These are phyloP conservation scores for Agapetus fuscipes DNA, from an alignment of 2,888 invertebrate species.

Conservation along the genomic window DNA sequence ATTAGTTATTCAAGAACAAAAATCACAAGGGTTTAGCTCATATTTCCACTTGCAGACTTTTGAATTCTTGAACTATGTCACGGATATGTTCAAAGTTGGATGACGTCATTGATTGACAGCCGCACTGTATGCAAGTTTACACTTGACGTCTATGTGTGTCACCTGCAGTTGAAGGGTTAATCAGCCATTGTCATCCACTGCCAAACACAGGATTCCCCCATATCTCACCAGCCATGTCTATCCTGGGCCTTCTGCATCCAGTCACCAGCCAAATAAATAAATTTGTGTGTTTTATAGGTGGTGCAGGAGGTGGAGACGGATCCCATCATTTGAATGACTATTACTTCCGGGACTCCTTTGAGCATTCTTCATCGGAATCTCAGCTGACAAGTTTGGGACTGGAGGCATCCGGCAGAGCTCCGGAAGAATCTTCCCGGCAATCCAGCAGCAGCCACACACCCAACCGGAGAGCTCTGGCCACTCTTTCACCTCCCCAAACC, in stretches of 20 bases:
- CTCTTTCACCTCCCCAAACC: constrained; percentile 16
- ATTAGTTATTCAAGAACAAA: no score
- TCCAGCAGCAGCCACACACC: constrained; percentile 42
- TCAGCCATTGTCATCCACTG: no score
- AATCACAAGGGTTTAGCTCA: no score
- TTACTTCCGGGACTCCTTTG: constrained; percentile 64
- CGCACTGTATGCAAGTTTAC: no score
- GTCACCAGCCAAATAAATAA: not conserved
- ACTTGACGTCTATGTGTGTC: no score
- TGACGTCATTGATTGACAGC: no score
- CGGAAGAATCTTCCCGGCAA: constrained; percentile 33
- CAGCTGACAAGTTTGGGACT: constrained; percentile 38
- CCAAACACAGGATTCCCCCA: no score
- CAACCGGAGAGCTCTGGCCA: constrained; percentile 24
- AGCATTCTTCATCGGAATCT: constrained; percentile 73
- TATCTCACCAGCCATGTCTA: no score
- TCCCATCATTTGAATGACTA: constrained; percentile 47
- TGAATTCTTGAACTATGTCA: not conserved
- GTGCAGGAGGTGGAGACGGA: constrained; percentile 30
- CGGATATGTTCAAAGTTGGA: no score
- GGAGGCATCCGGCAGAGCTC: constrained; percentile 19
- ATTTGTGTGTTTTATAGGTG: not conserved
- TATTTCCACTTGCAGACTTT: no score
- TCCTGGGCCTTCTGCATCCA: no score
- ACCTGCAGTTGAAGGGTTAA: no score